A percentile compares a stretch with the other conserved stretches of the same genome.
phyloP scores from a whole-genome alignment of 2,113 vertebrate genomes.

The Ictalurus furcatus region DNA sequence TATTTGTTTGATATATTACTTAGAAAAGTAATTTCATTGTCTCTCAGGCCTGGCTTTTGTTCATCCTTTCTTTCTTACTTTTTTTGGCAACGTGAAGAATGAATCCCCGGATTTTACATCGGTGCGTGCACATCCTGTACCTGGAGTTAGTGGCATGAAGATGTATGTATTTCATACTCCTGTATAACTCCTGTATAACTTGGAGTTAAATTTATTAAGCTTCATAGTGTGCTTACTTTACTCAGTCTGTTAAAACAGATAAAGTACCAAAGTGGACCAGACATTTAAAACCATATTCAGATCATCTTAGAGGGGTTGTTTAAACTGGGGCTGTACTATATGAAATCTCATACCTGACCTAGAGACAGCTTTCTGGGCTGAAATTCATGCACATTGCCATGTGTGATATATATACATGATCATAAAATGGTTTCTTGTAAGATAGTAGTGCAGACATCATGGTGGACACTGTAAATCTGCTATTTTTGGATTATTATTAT shows the following conservation, averaged over 20 bases:
- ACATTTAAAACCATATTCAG: not conserved
- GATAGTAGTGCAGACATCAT: not conserved
- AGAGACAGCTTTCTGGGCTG: not conserved
- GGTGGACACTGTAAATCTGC: conserved; percentile 8
- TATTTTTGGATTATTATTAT: conserved; percentile 5
- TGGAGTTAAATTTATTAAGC: not conserved
- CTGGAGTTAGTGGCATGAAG: conserved; percentile 59
- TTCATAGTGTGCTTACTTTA: not conserved
- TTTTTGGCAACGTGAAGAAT: conserved; percentile 52
- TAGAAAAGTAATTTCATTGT: not conserved
- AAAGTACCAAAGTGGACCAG: not conserved
- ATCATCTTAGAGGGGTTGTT: not conserved
- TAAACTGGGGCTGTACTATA: conserved; percentile 1
- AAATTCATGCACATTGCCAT: conserved; percentile 3
- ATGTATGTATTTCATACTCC: conserved; percentile 64
- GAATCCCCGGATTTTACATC: conserved; percentile 59
- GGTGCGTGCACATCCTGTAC: conserved; percentile 49
- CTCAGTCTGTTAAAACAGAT: not conserved
- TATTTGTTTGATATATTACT: not conserved
- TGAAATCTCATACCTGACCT: conserved; percentile 13
- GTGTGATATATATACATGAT: not conserved
- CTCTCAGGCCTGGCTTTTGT: not conserved
- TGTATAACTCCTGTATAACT: not conserved
- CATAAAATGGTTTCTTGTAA: conserved; percentile 2
- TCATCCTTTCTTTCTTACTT: not conserved